A percentile compares a stretch with the other conserved stretches of the same genome.
phyloP scores from a whole-genome alignment of 2,797 vertebrate species.

The Heterohyrax brucei region DNA sequence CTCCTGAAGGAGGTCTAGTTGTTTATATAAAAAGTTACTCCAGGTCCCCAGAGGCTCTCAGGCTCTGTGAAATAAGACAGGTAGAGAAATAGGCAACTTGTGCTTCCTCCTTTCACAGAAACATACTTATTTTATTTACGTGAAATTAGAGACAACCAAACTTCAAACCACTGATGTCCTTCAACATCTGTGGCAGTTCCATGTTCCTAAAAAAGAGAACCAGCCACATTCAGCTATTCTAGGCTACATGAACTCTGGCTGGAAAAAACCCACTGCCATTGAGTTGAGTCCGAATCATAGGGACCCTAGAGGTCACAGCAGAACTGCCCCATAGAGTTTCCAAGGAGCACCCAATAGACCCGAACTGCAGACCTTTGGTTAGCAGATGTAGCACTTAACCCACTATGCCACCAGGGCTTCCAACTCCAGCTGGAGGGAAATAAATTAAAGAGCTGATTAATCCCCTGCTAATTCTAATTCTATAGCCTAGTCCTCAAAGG shows the following conservation, averaged over 20 bases:
- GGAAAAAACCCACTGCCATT: no score
- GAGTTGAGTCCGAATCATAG: no score
- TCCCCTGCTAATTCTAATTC: fast-evolving
- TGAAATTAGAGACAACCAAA: neutral
- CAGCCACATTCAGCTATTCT: fast-evolving
- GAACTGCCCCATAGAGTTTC: no score
- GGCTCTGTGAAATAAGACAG: neutral
- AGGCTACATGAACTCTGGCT: no score
- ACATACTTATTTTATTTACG: neutral
- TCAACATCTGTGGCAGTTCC: neutral
- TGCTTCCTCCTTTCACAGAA: neutral
- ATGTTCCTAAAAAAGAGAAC: fast-evolving
- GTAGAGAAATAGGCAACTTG: neutral
- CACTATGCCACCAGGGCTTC: no score
- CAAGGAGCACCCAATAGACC: no score
- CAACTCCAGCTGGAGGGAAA: neutral
- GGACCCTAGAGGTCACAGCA: no score
- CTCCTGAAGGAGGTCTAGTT: no score
- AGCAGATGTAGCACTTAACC: no score
- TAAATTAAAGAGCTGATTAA: fast-evolving
- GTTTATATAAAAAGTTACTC: no score
- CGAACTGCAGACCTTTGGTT: no score
- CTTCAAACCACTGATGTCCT: fast-evolving
- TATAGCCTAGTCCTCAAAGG: fast-evolving
- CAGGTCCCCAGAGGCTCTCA: no score